Base-by-base conservation (phyloP, 2,113 vertebrate species). In the Mus pahari region DNA sequence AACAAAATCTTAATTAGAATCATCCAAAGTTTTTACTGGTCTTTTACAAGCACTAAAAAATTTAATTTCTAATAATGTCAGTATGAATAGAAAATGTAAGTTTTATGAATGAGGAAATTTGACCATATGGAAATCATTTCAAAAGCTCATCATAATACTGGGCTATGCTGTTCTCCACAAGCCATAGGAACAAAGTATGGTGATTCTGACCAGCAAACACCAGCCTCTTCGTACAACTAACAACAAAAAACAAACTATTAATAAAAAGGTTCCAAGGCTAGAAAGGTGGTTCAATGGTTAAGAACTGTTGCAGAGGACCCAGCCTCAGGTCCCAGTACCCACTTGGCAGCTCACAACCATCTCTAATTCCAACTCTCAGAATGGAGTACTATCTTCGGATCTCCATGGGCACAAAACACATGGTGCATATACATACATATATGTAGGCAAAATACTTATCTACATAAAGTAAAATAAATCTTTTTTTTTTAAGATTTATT, bases 31-130 rank as follows among this genome's bases (percentile, higher is more conserved):
- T 33, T 58, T 66, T 22, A 92, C 36, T 92, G 26, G 84, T 93
- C n/a, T 90, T 91, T 94, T 71, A 48, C 26, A 94, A 79, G 42
- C 7, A 90, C 87, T 93, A 81, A 22, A 93, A 93, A 91, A 92
- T 78, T 48, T 84, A 90, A 86, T 74, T 89, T 86, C 74, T 95
- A 73, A 73, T 73, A n/a, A 22, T 73, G n/a, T 71, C 36, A 91
- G 62, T 92, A 92, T 93, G 45, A 95, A 84, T n/a, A 87, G 36
- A 93, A 92, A 95, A 66, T 88, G 0, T 26, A 93, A 91, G 26
- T 79, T 90, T 81, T 86, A 92, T n/a, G 86, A 73, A 93, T 20
- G 39, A 95, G 62, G 92, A 97, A 92, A 68, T 73, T 5, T 87
- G 33, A 55, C 50, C 64, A 94, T 64, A 95, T 94, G 48, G 96